Evolutionary conservation across 2,113 vertebrate species (phyloP).

Genomic region (Lophochroa leadbeateri): DNA sequence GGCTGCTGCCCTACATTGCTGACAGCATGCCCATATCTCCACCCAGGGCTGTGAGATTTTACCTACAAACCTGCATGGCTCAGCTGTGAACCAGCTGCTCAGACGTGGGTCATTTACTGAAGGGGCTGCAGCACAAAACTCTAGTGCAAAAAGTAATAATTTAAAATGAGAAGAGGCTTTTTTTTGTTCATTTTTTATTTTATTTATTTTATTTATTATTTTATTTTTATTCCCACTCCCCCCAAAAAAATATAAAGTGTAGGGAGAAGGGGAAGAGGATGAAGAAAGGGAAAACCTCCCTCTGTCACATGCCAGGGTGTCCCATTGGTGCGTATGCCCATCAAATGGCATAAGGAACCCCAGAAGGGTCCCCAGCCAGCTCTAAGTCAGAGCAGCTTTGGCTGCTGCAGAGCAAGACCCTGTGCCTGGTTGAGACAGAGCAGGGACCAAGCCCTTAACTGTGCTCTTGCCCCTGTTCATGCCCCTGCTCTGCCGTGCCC

Average conservation of each 20-base stretch:
- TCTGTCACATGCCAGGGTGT: accelerated
- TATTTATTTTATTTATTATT: too few relatives aligned
- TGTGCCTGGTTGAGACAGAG: accelerated
- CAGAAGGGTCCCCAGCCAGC: neutral
- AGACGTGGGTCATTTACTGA: neutral
- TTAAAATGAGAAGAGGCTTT: neutral
- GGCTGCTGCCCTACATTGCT: neutral
- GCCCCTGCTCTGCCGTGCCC: accelerated
- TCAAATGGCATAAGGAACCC: too few relatives aligned
- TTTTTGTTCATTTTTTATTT: too few relatives aligned
- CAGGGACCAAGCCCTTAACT: accelerated
- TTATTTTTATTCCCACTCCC: neutral
- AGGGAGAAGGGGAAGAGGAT: neutral
- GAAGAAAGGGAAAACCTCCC: neutral
- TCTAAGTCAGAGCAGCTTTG: neutral
- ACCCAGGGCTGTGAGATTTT: neutral
- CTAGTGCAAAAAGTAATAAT: neutral
- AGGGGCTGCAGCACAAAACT: neutral
- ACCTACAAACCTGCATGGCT: neutral
- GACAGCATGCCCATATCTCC: neutral
- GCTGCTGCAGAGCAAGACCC: neutral
- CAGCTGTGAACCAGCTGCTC: neutral
- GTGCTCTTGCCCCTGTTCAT: neutral
- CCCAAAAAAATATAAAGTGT: neutral
- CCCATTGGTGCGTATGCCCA: accelerated